Evolutionary conservation across 2,113 vertebrate species (phyloP), one percentile per base, ranked within the genome.

Genomic region (Bothrops jararaca): DNA sequence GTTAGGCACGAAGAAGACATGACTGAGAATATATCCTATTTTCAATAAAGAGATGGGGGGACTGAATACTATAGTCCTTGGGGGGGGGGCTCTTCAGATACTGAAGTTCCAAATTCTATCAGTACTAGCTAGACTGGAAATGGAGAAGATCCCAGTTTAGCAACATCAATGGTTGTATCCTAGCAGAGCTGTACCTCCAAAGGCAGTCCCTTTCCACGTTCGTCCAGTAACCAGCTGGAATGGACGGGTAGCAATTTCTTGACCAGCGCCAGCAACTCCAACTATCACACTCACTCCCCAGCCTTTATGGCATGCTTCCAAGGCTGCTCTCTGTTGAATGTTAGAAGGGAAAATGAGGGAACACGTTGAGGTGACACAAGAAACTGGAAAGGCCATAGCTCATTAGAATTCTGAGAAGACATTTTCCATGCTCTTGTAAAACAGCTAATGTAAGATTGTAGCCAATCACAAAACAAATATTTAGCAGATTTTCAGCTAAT

Each of bases 271-370:
- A 88, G 98, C 98, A 1, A 98, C 98, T 45, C 98, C 98, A 0
- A 98, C 96, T 85, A 98, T 97, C 92, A 98, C 98, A 0, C 98
- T 98, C 93, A 98, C 93, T 22, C 98, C 98, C 98, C 98, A 98
- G 94, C 98, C 98, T 95, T 98, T 98, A 96, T 98, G 98, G 93
- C 98, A 98, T 0, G 98, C 98, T 96, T 98, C 98, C 89, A 98
- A 95, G 1, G 98, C 98, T 56, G 98, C 95, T 92, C 98, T 97
- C 98, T 98, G 95, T 85, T 95, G 18, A 64, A 50, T 53, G 2
- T 53, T 23, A 64, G 1, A 89, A 69, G 26, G n/a, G 29, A 9
- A 57, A 29, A 12, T 3, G 34, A 34, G 26, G 42, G 1, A 23
- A 57, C 7, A 34, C 8, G 23, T 45, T 53, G 39, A 26, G 69